Base-by-base conservation (phyloP, 2,797 vertebrate genomes). In the Remorina albescens region DNA sequence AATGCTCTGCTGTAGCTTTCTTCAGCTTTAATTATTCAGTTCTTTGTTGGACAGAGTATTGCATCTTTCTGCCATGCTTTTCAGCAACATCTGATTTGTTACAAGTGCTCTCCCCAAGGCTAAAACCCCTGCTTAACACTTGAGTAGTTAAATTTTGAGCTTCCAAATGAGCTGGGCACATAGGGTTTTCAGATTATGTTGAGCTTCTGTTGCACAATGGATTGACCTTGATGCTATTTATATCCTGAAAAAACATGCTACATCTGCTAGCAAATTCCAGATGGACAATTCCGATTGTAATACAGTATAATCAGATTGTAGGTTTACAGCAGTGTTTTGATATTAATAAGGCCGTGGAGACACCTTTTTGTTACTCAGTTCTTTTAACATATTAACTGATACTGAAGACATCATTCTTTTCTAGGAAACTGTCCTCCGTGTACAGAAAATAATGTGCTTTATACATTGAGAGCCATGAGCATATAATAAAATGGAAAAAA, bases 1-100 rank as follows among this genome's bases (percentile, higher is more conserved):
- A 88, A 81, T 58, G 10, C 60, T 67, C 41, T 72, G 74, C 78
- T 46, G 21, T 39, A 51, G 67, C 75, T 88, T 78, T 89, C 78
- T 80, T 64, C 72, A 39, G 34, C 66, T 81, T 90, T 68, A 91
- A 89, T 91, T 89, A 92, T 92, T 88, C 62, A 91, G 61, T 44
- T 69, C 61, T 86, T 92, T 89, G 87, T 91, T 85, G 75, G 82
- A 85, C 81, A 81, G 81, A 76, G 67, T 72, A 82, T 89, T 85
- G 84, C 87, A 86, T 81, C 88, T 82, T 80, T 86, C 81, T 88
- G 81, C 76, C 82, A 75, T 76, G 76, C 83, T 88, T 89, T 89
- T 78, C 34, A 76, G 70, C 80, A 85, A 72, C 79, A 76, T 86
- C 68, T 86, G 81, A 84, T 85, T 85, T 87, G 77, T 86, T 91